A percentile compares a stretch with the other conserved stretches of the same genome.
Evolutionary conservation across 2,797 vertebrate genomes (phyloP).

Genomic region (Siniperca undulata): DNA sequence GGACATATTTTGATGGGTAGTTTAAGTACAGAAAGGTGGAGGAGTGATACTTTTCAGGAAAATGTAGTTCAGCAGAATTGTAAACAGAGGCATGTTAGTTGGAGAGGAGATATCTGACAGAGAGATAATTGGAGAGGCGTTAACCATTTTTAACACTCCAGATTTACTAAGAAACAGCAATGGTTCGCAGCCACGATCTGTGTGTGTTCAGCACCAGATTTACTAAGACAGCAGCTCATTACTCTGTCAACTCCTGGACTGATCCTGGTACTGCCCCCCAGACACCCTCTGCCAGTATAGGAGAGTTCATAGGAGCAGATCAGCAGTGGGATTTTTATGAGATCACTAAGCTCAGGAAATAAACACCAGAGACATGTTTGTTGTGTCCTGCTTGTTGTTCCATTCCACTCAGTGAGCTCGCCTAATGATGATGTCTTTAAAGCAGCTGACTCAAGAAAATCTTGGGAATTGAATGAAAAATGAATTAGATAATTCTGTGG

Average conservation of each 20-base stretch:
- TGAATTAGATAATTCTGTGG: neutral
- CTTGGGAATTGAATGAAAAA: neutral
- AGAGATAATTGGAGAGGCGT: neutral
- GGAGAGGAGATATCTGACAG: neutral
- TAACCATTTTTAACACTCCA: neutral
- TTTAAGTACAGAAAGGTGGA: neutral
- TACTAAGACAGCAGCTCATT: neutral
- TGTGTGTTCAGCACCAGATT: neutral
- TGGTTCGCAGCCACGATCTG: neutral
- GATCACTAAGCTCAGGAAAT: neutral
- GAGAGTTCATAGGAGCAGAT: neutral
- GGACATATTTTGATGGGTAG: neutral
- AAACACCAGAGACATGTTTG: neutral
- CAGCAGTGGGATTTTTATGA: neutral
- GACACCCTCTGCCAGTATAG: neutral
- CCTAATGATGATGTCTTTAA: neutral
- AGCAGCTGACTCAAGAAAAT: neutral
- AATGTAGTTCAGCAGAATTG: neutral
- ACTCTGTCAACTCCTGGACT: neutral
- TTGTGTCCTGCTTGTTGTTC: slow-evolving; percentile 4
- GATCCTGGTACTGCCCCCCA: neutral
- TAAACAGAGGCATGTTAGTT: neutral
- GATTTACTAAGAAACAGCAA: neutral
- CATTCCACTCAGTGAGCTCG: neutral
- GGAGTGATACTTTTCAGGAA: neutral